Evolutionary conservation across 1,140 invertebrate species (phyloP), one percentile per base, ranked within the genome.

Genomic region (Philaenus spumarius): DNA sequence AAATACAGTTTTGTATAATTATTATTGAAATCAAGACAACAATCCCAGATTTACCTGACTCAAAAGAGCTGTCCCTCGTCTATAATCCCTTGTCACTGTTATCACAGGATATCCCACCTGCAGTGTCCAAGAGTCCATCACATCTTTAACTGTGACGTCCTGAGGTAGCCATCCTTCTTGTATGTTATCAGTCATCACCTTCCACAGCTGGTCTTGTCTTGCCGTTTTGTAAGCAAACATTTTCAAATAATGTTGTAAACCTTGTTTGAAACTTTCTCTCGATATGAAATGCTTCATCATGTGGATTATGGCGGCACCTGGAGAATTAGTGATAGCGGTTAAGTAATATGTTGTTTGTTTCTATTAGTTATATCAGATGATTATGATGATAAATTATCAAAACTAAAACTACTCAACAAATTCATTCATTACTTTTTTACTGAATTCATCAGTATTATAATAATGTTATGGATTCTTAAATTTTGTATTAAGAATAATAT

Each of bases 271-370:
- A 2, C 77, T 77, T 1, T 73, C 62, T 23, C 78, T 70, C n/a
- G 86, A 84, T 24, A 91, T 76, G 52, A 85, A 81, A 52, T 83
- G 77, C 48, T 82, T 76, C 78, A 90, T 82, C 88, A 91, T 93
- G 54, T 85, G 75, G 11, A 93, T 77, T 2, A 93, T 78, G 35
- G 79, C 80, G 45, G 74, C 76, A 55, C 77, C 76, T 24, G n/a
- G 15, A 26, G 23, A 6, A 14, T 23, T 43, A 56, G n/a, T n/a
- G n/a, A n/a, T n/a, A n/a, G n/a, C n/a, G n/a, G n/a, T n/a, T n/a
- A n/a, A n/a, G n/a, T n/a, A n/a, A n/a, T n/a, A n/a, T n/a, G n/a
- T n/a, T n/a, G n/a, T n/a, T n/a, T n/a, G n/a, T n/a, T n/a, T n/a
- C n/a, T n/a, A n/a, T n/a, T n/a, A n/a, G n/a, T n/a, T n/a, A n/a